A percentile compares a stretch with the other conserved stretches of the same genome.
These are phyloP conservation scores for Motacilla tschutschensis DNA, from an alignment of 2,113 vertebrate genomes.

Conservation along the genomic window DNA sequence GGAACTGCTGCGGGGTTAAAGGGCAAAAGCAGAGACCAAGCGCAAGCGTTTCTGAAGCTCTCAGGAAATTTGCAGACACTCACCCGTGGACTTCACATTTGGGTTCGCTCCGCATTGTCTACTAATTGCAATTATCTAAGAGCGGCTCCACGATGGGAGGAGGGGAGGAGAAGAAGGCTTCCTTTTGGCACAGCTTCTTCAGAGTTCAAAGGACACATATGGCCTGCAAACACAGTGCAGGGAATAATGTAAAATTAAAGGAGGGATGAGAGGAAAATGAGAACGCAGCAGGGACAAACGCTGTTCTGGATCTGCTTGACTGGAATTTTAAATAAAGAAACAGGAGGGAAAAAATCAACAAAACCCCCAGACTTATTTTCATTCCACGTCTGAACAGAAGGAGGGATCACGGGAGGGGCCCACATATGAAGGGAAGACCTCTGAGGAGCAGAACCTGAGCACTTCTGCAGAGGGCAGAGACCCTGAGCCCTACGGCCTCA, in stretches of 20 bases:
- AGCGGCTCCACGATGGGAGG: background rate
- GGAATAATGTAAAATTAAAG: conserved; percentile 17
- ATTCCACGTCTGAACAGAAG: background rate
- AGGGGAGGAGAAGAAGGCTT: conserved; percentile 17
- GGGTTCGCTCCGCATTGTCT: background rate
- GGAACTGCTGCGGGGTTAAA: background rate
- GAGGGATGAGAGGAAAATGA: conserved; percentile 18
- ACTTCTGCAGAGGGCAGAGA: background rate
- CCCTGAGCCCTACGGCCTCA: fast-evolving
- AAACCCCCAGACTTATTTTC: background rate
- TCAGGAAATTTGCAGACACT: background rate
- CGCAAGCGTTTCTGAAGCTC: background rate
- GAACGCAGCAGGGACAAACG: background rate
- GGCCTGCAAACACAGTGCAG: conserved; percentile 23
- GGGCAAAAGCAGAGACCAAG: background rate
- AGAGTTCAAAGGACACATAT: conserved; percentile 32
- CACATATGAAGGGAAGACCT: background rate
- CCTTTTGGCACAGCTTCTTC: conserved; percentile 47
- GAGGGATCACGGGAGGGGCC: background rate
- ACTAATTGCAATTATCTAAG: conserved; percentile 18
- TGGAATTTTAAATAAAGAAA: conserved; percentile 33
- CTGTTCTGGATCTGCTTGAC: background rate
- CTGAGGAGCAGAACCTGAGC: background rate
- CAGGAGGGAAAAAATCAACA: background rate
- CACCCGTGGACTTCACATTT: background rate